Conservation (phyloP, 2,888 invertebrate species). For the Drosophila dives region DNA sequence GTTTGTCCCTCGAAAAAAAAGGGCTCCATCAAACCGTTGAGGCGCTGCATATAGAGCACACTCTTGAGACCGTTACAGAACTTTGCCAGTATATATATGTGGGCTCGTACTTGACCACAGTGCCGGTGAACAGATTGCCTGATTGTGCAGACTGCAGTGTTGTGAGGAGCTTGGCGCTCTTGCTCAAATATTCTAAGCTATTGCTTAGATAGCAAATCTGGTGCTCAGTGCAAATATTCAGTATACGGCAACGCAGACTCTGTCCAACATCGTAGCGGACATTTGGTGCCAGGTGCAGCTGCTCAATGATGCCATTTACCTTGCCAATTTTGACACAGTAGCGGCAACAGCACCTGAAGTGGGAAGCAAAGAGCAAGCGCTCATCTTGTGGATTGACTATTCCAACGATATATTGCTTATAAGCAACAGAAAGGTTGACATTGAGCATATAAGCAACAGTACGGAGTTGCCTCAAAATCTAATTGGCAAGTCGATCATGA, state of each 20-base stretch:
- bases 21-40: slow-evolving; percentile 58
- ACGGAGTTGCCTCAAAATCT: too few species aligned
- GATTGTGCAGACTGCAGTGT: slow-evolving; percentile 86
- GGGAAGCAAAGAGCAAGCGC: too few species aligned
- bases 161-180: slow-evolving; percentile 86
- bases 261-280: slow-evolving; percentile 87
- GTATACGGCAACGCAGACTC: slow-evolving; percentile 87
- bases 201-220: slow-evolving; percentile 87
- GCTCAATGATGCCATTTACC: slow-evolving; percentile 87
- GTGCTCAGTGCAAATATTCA: slow-evolving; percentile 85
- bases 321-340: slow-evolving; percentile 86
- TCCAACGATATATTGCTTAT: too few species aligned
- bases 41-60: slow-evolving; percentile 78
- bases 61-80: slow-evolving; percentile 85
- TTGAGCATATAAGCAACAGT: too few species aligned
- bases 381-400: too few species aligned
- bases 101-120: slow-evolving; percentile 79
- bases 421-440: too few species aligned
- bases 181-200: slow-evolving; percentile 88
- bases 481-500: too few species aligned
- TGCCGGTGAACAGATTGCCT: slow-evolving; percentile 84
- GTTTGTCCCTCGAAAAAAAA: slow-evolving; percentile 81
- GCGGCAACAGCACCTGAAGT: too few species aligned
- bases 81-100: slow-evolving; percentile 79
- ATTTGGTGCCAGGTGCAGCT: slow-evolving; percentile 86